A percentile compares a stretch with the other conserved stretches of the same genome.
phyloP scores from a whole-genome alignment of 1,140 invertebrate genomes.

The Apolygus lucorum region DNA sequence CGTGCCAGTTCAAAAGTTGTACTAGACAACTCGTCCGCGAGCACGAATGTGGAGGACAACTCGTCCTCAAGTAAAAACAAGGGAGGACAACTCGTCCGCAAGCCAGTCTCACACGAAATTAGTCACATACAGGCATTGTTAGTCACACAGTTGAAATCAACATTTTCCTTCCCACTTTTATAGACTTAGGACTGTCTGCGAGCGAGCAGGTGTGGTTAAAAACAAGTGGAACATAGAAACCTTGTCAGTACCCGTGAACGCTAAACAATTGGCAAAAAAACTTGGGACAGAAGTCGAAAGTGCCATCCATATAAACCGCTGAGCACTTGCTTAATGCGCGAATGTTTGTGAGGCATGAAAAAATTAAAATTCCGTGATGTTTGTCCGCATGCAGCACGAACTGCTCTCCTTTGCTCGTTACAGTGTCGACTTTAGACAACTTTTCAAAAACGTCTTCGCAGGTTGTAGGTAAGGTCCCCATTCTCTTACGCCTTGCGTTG shows the following conservation, averaged over 20 bases:
- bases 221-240: not conserved
- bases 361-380: not conserved
- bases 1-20: no score
- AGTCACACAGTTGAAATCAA: no score
- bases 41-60: no score
- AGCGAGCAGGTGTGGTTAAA: not conserved
- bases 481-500: not conserved
- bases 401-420: not conserved
- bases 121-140: no score
- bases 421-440: not conserved
- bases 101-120: no score
- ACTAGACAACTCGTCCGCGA: no score
- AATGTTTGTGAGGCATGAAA: not conserved
- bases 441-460: not conserved
- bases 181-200: not conserved
- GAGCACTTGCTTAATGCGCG: not conserved
- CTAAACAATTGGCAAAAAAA: not conserved
- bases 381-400: not conserved
- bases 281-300: not conserved
- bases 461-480: not conserved
- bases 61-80: no score
- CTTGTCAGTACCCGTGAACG: not conserved
- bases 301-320: constrained; percentile 1
- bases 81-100: no score
- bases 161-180: not conserved